phyloP scores from a whole-genome alignment of 2,113 vertebrate species.

The Sardina pilchardus region DNA sequence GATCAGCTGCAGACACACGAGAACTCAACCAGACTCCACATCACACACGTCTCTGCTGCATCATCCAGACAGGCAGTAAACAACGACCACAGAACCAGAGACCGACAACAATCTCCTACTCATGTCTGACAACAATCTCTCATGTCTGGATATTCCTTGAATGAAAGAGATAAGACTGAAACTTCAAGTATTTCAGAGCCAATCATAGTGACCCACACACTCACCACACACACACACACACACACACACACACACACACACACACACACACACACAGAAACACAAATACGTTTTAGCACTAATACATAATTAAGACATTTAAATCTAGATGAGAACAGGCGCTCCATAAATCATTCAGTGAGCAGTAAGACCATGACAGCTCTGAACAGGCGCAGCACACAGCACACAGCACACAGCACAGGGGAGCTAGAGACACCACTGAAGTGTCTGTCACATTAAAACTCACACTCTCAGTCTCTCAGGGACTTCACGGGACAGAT shows the following conservation, averaged over 20 bases:
- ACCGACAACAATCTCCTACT: background rate
- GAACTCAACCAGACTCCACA: background rate
- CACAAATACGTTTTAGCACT: background rate
- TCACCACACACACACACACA: background rate
- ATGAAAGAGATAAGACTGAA: background rate
- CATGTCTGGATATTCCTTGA: background rate
- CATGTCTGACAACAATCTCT: background rate
- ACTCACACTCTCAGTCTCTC: background rate
- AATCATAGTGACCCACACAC: background rate
- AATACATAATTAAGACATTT: background rate
- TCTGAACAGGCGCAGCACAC: background rate
- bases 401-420: background rate
- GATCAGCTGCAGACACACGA: background rate
- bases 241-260: background rate
- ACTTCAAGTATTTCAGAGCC: no score
- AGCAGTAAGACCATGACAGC: background rate
- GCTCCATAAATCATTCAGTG: background rate
- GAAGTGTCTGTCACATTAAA: background rate
- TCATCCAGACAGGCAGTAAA: background rate
- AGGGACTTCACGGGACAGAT: background rate
- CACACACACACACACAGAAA: background rate
- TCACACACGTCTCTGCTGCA: background rate
- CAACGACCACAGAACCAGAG: background rate
- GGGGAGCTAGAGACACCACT: background rate
- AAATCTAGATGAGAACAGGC: background rate